Evolutionary conservation across 2,113 vertebrate genomes (phyloP).

Genomic region (Suricata suricatta): DNA sequence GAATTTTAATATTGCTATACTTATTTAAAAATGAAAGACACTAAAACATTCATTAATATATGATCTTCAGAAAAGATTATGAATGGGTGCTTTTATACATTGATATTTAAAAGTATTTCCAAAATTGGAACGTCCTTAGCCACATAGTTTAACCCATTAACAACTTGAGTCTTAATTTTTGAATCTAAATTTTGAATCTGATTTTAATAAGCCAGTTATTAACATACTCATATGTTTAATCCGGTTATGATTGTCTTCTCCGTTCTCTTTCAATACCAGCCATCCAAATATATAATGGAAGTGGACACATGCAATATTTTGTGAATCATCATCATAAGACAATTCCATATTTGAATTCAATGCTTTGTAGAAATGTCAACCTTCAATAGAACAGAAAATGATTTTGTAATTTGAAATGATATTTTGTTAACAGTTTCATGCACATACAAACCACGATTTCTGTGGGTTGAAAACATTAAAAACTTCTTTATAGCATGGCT

Average conservation of each 20-base stretch:
- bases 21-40: background rate
- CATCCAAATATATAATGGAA: background rate
- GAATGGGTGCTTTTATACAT: background rate
- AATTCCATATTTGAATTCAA: background rate
- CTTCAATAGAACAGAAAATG: background rate
- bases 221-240: background rate
- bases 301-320: background rate
- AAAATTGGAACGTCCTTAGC: background rate
- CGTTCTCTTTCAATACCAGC: background rate
- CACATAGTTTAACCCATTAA: background rate
- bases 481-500: background rate
- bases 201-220: background rate
- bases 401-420: background rate
- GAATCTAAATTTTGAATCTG: background rate
- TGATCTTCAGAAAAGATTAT: background rate
- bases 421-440: background rate
- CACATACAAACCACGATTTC: background rate
- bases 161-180: background rate
- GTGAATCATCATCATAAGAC: background rate
- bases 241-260: background rate
- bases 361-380: background rate
- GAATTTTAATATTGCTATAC: background rate
- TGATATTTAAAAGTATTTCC: background rate
- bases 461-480: background rate
- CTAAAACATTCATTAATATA: background rate